A percentile compares a stretch with the other conserved stretches of the same genome.
These are phyloP conservation scores for Drosophila prosaltans DNA, from an alignment of 1,140 invertebrate genomes.

Conservation along the genomic window DNA sequence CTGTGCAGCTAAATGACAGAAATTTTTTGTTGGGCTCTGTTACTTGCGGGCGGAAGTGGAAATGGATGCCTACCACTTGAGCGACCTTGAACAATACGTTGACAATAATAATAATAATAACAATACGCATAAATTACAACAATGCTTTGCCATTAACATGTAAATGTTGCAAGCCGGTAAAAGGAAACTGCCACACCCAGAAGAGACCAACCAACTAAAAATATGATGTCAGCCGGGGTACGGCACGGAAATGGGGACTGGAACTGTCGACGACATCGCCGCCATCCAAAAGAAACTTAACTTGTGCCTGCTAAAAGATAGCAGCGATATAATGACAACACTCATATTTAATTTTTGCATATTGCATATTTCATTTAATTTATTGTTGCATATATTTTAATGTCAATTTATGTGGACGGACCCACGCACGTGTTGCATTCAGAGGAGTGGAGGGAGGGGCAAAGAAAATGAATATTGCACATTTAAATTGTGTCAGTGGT, in stretches of 20 bases:
- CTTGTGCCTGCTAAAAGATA: neutral
- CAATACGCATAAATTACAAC: constrained; percentile 63
- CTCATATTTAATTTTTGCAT: constrained; percentile 48
- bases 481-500: constrained; percentile 72
- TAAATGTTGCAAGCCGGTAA: constrained; percentile 35
- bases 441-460: neutral
- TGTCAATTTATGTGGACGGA: constrained; percentile 57
- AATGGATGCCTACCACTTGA: constrained; percentile 7
- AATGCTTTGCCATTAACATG: constrained; percentile 59
- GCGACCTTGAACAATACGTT: constrained; percentile 51
- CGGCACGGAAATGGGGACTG: constrained; percentile 10
- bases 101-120: constrained; percentile 31
- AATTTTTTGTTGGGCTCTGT: constrained; percentile 1
- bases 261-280: neutral
- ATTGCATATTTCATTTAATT: constrained; percentile 68
- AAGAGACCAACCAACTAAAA: constrained; percentile 12
- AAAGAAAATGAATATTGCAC: constrained; percentile 37
- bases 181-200: constrained; percentile 11
- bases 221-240: constrained; percentile 35
- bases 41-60: constrained; percentile 27
- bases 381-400: constrained; percentile 68
- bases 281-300: neutral
- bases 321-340: constrained; percentile 23
- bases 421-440: constrained; percentile 66
- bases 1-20: neutral